Conservation (phyloP, 2,113 vertebrate species). For the Hemicordylus capensis region DNA sequence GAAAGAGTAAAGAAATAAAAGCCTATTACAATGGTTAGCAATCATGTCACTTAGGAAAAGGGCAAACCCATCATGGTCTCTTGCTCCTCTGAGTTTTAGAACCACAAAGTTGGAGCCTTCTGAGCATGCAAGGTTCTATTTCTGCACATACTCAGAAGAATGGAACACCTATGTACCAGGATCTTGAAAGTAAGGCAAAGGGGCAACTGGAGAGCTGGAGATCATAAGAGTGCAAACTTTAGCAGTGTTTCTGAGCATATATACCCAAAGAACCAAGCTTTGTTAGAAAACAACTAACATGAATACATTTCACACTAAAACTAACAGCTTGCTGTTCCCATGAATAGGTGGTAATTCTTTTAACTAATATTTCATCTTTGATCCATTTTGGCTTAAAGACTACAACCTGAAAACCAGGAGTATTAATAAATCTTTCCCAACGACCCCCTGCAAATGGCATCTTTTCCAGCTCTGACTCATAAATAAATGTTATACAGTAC, state of each 20-base stretch:
- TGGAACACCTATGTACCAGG: neutral
- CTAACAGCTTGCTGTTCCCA: conserved; percentile 15
- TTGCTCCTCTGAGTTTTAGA: no score
- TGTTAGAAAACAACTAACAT: conserved; percentile 13
- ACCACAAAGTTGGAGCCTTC: no score
- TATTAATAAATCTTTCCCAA: conserved; percentile 13
- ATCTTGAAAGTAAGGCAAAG: neutral
- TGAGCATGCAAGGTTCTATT: neutral
- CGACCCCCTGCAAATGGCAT: neutral
- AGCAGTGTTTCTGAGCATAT: neutral
- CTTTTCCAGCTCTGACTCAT: neutral
- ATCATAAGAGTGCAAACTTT: neutral
- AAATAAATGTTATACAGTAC: conserved; percentile 11
- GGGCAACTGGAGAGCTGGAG: neutral
- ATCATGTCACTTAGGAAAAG: no score
- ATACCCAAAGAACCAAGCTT: neutral
- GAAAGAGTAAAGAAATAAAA: no score
- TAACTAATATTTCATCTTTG: conserved; percentile 8
- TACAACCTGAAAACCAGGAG: neutral
- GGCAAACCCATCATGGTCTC: no score
- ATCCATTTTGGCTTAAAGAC: neutral
- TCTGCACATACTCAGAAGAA: neutral
- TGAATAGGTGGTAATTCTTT: neutral
- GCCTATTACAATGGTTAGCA: no score
- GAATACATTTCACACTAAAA: conserved; percentile 19